Evolutionary conservation across 2,113 vertebrate genomes (phyloP).

Genomic region (Psophia crepitans): DNA sequence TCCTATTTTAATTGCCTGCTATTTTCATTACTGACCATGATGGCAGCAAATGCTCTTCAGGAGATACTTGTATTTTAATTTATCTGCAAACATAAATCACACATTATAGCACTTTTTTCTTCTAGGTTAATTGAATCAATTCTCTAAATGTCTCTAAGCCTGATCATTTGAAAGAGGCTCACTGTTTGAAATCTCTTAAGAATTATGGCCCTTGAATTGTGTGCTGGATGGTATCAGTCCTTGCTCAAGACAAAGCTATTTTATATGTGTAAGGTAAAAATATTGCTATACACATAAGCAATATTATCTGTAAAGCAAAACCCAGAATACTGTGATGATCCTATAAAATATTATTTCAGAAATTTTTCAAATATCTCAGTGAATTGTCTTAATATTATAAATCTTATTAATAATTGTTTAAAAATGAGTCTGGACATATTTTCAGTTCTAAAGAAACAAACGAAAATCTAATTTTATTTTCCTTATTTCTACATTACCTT

Average conservation of each 20-base stretch:
- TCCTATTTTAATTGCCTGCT: conserved; percentile 56
- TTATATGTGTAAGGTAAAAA: neutral
- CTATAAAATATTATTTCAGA: neutral
- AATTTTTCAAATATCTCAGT: neutral
- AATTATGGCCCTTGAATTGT: conserved; percentile 56
- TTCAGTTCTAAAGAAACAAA: neutral
- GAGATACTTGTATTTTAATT: conserved; percentile 73
- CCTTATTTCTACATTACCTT: neutral
- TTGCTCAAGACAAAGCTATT: conserved; percentile 36
- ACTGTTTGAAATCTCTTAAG: conserved; percentile 57
- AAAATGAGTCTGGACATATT: conserved; percentile 15
- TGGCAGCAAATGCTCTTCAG: conserved; percentile 59
- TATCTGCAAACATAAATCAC: conserved; percentile 78
- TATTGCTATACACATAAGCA: neutral
- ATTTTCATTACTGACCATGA: conserved; percentile 51
- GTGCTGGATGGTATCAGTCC: neutral
- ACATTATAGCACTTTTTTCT: conserved; percentile 60
- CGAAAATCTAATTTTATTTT: neutral
- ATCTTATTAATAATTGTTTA: conserved; percentile 18
- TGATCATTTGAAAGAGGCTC: conserved; percentile 63
- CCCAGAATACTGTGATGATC: neutral
- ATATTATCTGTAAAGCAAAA: conserved; percentile 37
- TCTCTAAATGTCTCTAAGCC: conserved; percentile 69
- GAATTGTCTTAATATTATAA: neutral
- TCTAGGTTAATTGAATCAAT: conserved; percentile 75